Evolutionary conservation across 2,797 vertebrate species (phyloP).

Genomic region (Myotis daubentonii): DNA sequence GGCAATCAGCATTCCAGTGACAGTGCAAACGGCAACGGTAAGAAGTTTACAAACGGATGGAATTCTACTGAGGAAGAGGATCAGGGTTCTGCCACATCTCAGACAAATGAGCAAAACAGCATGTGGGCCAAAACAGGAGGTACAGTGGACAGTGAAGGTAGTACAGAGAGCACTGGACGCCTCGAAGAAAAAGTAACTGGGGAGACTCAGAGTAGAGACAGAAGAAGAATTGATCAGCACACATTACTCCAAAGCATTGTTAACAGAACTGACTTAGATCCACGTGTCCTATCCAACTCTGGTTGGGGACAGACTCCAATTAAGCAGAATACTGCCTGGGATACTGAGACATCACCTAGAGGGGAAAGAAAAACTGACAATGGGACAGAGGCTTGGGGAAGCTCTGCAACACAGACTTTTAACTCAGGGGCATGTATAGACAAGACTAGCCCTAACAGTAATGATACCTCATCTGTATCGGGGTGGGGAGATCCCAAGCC

Average conservation of each 20-base stretch:
- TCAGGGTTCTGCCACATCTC: slow-evolving; percentile 87
- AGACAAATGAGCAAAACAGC: slow-evolving; percentile 88
- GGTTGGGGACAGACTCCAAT: slow-evolving; percentile 99
- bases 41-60: slow-evolving; percentile 96
- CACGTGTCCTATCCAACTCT: slow-evolving; percentile 96
- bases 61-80: slow-evolving; percentile 95
- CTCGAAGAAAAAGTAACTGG: slow-evolving; percentile 88
- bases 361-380: slow-evolving; percentile 91
- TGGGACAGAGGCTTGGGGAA: slow-evolving; percentile 92
- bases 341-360: slow-evolving; percentile 88
- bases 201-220: slow-evolving; percentile 87
- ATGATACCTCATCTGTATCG: slow-evolving; percentile 89
- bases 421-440: slow-evolving; percentile 92
- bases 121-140: slow-evolving; percentile 89
- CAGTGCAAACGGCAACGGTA: slow-evolving; percentile 83
- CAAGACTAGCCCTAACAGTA: slow-evolving; percentile 88
- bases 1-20: slow-evolving; percentile 91
- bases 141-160: slow-evolving; percentile 91
- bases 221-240: slow-evolving; percentile 88
- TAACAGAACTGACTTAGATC: slow-evolving; percentile 92
- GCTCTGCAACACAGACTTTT: slow-evolving; percentile 90
- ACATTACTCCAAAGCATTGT: slow-evolving; percentile 87
- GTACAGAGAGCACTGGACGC: slow-evolving; percentile 91
- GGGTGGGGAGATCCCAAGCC: slow-evolving; percentile 93
- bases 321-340: slow-evolving; percentile 97